A percentile compares a stretch with the other conserved stretches of the same genome.
These are phyloP conservation scores for Trinectes maculatus DNA, from an alignment of 2,113 vertebrate genomes.

Conservation along the genomic window DNA sequence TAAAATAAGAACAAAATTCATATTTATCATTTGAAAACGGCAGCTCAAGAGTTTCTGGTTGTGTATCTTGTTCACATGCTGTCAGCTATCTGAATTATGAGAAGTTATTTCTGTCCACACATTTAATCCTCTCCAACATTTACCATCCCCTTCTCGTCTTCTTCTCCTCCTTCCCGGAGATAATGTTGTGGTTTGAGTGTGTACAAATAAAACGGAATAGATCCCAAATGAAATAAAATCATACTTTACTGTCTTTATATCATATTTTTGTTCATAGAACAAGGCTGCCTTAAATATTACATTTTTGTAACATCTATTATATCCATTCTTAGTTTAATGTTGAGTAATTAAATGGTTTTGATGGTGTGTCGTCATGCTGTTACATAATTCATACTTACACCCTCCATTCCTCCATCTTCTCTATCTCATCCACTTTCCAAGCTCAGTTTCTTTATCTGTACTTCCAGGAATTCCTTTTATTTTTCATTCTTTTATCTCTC, in stretches of 20 bases:
- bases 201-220: background rate
- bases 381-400: slow-evolving; percentile 20
- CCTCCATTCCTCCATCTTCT: slow-evolving; percentile 5
- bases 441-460: background rate
- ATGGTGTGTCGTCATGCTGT: background rate
- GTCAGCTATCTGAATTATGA: slow-evolving; percentile 25
- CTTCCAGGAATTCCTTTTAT: slow-evolving; percentile 11
- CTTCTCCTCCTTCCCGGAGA: background rate
- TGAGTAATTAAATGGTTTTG: background rate
- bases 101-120: slow-evolving; percentile 46
- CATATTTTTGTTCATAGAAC: background rate
- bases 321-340: background rate
- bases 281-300: background rate
- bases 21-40: background rate
- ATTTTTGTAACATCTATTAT: background rate
- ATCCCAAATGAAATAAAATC: background rate
- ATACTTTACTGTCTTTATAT: too few species aligned
- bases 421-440: background rate
- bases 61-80: slow-evolving; percentile 16
- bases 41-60: slow-evolving; percentile 1
- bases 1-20: background rate
- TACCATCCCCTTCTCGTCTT: background rate
- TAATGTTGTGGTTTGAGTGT: background rate
- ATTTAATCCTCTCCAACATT: slow-evolving; percentile 15
- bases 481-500: background rate